Evolutionary conservation across 2,113 vertebrate genomes (phyloP).

Genomic region (Thermophis baileyi): DNA sequence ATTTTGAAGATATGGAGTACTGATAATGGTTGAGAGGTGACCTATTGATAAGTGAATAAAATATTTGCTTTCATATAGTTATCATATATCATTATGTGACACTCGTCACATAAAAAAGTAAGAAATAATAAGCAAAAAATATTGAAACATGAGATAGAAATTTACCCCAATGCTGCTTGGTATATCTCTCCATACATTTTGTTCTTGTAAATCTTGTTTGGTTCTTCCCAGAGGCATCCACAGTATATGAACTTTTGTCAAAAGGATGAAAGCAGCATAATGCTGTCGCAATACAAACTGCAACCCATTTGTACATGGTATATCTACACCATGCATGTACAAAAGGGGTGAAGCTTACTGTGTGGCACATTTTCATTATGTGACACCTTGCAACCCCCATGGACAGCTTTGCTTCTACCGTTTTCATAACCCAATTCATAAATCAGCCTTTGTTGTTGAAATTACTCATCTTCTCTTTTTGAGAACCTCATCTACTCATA

Average conservation of each 20-base stretch:
- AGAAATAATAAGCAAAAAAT: neutral
- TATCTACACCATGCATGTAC: neutral
- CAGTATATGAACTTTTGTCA: neutral
- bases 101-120: neutral
- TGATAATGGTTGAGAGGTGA: conserved; percentile 21
- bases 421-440: neutral
- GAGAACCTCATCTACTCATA: neutral
- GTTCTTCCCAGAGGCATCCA: neutral
- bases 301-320: neutral
- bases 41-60: conserved; percentile 56
- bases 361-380: neutral
- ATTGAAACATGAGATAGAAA: neutral
- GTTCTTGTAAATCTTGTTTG: neutral
- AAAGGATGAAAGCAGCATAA: neutral
- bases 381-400: neutral
- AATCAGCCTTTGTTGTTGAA: neutral
- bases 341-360: neutral
- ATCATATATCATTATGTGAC: conserved; percentile 35
- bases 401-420: neutral
- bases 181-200: neutral
- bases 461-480: neutral
- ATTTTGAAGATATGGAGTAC: neutral
- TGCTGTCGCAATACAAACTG: neutral
- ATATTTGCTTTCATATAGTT: conserved; percentile 76
- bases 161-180: neutral